A percentile compares a stretch with the other conserved stretches of the same genome.
Evolutionary conservation across 2,797 vertebrate genomes (phyloP).

Genomic region (Cyprinella venusta): DNA sequence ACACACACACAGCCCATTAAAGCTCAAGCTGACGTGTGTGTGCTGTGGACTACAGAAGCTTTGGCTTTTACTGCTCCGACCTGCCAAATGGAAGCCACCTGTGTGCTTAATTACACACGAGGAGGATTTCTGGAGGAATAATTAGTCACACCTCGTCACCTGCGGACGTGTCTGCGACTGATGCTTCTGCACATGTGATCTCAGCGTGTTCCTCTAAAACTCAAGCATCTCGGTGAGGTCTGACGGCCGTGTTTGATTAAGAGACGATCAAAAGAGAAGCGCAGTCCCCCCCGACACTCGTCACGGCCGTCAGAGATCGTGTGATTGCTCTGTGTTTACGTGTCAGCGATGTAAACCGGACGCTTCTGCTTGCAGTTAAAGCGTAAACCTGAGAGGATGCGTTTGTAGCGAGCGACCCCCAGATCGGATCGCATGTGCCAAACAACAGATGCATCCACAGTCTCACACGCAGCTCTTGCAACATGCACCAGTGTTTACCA

Average conservation of each 20-base stretch:
- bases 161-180: slow-evolving; percentile 56
- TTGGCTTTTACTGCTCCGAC: slow-evolving; percentile 75
- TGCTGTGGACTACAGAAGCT: slow-evolving; percentile 71
- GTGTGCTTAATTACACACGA: slow-evolving; percentile 71
- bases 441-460: slow-evolving; percentile 9
- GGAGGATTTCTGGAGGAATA: slow-evolving; percentile 64
- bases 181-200: slow-evolving; percentile 41
- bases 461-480: background rate
- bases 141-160: slow-evolving; percentile 76
- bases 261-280: no score
- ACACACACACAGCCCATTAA: background rate
- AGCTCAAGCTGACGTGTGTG: slow-evolving; percentile 1
- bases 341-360: slow-evolving; percentile 67
- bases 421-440: background rate
- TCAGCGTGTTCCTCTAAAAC: background rate
- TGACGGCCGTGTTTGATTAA: slow-evolving; percentile 7
- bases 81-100: slow-evolving; percentile 77
- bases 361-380: slow-evolving; percentile 39
- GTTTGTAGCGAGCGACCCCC: background rate
- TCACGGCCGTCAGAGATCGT: slow-evolving; percentile 48
- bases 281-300: background rate
- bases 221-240: no score
- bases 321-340: slow-evolving; percentile 50
- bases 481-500: background rate
- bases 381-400: background rate